A percentile compares a stretch with the other conserved stretches of the same genome.
Conservation (phyloP, 2,888 invertebrate species). For the Lymantria dispar region DNA sequence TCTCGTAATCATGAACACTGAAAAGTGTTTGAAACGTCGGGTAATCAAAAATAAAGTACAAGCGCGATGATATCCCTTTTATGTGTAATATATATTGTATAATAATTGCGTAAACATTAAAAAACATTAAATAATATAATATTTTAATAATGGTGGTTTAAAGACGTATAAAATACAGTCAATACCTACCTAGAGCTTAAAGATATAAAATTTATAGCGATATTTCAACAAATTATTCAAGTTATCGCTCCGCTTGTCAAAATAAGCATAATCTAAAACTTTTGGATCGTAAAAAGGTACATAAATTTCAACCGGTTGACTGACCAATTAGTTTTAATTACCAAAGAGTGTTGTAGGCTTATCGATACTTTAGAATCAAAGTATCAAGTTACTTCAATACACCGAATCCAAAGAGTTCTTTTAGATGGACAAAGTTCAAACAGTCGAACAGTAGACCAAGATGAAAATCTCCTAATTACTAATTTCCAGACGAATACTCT, state of each 20-base stretch:
- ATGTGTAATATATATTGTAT: no score
- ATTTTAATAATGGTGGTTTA: no score
- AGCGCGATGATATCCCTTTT: no score
- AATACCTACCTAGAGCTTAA: no score
- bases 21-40: no score
- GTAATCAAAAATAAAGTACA: no score
- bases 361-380: constrained; percentile 30
- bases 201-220: no score
- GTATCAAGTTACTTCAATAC: constrained; percentile 35
- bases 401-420: constrained; percentile 8
- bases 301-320: constrained; percentile 43
- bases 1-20: no score
- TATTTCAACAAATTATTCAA: no score
- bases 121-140: no score
- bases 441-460: constrained; percentile 2
- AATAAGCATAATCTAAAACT: constrained; percentile 7
- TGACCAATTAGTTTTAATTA: constrained; percentile 64
- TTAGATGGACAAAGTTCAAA: constrained; percentile 4
- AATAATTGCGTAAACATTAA: no score
- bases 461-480: constrained; percentile 5
- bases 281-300: constrained; percentile 32
- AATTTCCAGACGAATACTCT: constrained; percentile 1
- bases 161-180: no score
- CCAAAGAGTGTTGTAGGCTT: constrained; percentile 28
- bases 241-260: constrained; percentile 6